Percentiles rank a stretch among this genome's conserved stretches.
Evolutionary conservation across 2,797 vertebrate genomes (phyloP).

Genomic region (Meda fulgida): DNA sequence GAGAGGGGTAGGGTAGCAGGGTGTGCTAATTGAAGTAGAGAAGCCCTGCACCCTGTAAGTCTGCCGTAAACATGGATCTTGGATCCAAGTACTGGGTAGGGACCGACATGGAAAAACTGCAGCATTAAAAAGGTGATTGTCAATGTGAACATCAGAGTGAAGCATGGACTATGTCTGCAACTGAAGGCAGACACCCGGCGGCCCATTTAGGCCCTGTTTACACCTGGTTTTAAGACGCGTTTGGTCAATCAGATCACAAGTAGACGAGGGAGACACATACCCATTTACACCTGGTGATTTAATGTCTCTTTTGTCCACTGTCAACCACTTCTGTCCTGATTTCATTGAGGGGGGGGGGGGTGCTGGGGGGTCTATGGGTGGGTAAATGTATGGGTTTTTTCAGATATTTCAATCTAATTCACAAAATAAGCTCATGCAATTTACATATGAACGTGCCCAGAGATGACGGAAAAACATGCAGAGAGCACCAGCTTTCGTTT

Average conservation of each 20-base stretch:
- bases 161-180: background rate
- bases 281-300: background rate
- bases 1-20: constrained; percentile 62
- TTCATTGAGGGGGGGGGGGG: too few species aligned
- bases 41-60: constrained; percentile 54
- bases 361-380: too few species aligned
- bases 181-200: constrained; percentile 57
- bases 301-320: too few species aligned
- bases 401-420: too few species aligned
- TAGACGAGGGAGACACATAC: background rate
- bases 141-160: background rate
- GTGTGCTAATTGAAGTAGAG: constrained; percentile 58
- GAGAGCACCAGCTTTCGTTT: too few species aligned
- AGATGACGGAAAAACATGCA: too few species aligned
- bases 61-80: constrained; percentile 35
- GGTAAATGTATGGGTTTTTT: too few species aligned
- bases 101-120: constrained; percentile 5
- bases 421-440: too few species aligned
- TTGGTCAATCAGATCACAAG: background rate
- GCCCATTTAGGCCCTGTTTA: background rate
- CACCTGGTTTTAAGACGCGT: too few species aligned
- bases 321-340: too few species aligned
- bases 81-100: constrained; percentile 20
- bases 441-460: too few species aligned
- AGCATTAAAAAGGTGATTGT: constrained; percentile 4